Base-by-base conservation (phyloP, 2,888 invertebrate species). In the Euplexia lucipara region DNA sequence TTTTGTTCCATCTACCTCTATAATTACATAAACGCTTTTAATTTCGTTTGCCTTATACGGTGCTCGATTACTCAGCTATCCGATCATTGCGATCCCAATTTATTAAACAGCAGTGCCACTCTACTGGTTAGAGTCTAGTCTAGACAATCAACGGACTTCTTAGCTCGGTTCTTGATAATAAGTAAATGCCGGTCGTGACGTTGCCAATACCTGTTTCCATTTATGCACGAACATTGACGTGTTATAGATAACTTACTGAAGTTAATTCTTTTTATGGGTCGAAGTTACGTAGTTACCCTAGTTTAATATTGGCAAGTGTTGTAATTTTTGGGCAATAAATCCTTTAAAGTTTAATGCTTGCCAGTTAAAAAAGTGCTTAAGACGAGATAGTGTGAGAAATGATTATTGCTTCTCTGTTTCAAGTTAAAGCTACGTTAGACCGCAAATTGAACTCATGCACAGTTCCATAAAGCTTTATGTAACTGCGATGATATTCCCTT, bases 131-230 rank as follows among this genome's bases (percentile, higher is more conserved):
- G 22, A 44, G 16, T 83, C 79, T 81, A 69, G 51, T 86, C 81
- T 82, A 77, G 79, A 81, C 82, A 83, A 83, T 86, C 85, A 88
- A 75, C 82, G 78, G 70, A 77, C 80, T 85, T 45, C 81, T 84
- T 83, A 82, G 78, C 82, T 80, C 61, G 75, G 70, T 82, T 68
- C 77, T 70, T 86, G 85, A 86, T 87, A 86, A 85, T 87, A 86
- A 88, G 84, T 86, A 86, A 88, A 84, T 83, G 85, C 77, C 56
- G 81, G 71, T 90, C 90, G 87, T 89, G 88, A 87, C 80, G 83
- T 75, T 78, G 79, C 61, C 69, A 53, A 82, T 65, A 82, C 71
- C 75, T 70, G 87, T 88, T 90, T 89, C 87, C 90, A 88, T 87
- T 87, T 79, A 72, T 70, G 75, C 78, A 86, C 66, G 67, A 68